phyloP scores from a whole-genome alignment of 2,797 vertebrate genomes.

The Lepilemur septentrionalis region DNA sequence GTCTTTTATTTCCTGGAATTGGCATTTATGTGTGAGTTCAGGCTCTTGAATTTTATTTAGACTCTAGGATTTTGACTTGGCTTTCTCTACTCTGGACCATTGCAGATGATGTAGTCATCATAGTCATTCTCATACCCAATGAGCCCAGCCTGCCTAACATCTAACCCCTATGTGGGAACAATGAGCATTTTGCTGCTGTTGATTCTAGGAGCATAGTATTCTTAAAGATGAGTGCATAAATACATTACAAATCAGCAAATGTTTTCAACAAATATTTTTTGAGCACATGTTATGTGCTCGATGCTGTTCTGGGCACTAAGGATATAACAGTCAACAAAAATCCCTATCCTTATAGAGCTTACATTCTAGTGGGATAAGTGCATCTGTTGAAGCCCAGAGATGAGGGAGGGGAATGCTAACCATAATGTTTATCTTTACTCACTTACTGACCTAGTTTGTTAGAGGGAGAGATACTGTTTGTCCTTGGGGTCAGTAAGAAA shows the following conservation, averaged over 20 bases:
- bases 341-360: not conserved
- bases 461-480: not conserved
- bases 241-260: not conserved
- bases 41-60: not conserved
- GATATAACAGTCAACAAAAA: not conserved
- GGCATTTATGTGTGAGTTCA: not conserved
- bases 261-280: not conserved
- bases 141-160: not conserved
- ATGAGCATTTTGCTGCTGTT: not conserved
- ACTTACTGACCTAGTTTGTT: not conserved
- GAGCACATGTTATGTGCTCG: not conserved
- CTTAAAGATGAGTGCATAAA: conserved; percentile 12
- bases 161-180: not conserved
- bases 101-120: not conserved
- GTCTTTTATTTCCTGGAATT: not conserved
- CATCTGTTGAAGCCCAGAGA: not conserved
- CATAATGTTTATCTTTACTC: not conserved
- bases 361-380: not conserved
- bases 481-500: conserved; percentile 10
- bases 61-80: not conserved
- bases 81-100: not conserved
- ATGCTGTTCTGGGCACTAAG: not conserved
- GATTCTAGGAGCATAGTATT: not conserved
- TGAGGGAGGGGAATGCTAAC: not conserved
- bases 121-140: not conserved